A percentile compares a stretch with the other conserved stretches of the same genome.
phyloP scores from a whole-genome alignment of 2,888 invertebrate genomes.

The Aporophyla nigra region DNA sequence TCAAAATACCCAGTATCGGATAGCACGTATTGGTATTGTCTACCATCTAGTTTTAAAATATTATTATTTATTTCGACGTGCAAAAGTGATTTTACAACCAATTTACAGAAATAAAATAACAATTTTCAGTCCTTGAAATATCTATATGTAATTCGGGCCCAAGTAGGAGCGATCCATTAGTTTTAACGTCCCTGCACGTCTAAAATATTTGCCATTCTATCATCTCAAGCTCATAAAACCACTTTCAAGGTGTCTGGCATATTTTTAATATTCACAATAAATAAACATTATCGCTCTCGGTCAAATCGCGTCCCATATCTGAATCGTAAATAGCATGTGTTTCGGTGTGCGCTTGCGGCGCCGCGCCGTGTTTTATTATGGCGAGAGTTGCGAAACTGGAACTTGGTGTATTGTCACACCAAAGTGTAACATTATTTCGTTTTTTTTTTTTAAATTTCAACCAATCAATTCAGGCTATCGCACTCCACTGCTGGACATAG shows the following conservation, averaged over 20 bases:
- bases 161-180: background rate
- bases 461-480: no score
- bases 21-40: no score
- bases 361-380: constrained; percentile 71
- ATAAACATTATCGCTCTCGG: constrained; percentile 59
- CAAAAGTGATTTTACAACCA: background rate
- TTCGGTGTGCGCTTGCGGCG: constrained; percentile 66
- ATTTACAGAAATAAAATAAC: background rate
- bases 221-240: constrained; percentile 41
- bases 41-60: no score
- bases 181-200: background rate
- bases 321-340: constrained; percentile 72
- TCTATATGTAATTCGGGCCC: background rate
- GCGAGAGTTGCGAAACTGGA: constrained; percentile 71
- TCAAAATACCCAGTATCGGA: background rate
- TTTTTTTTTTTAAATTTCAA: no score
- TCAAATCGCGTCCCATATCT: constrained; percentile 66
- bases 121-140: background rate
- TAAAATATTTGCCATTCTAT: constrained; percentile 24
- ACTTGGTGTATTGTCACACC: constrained; percentile 61
- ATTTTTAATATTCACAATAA: constrained; percentile 60
- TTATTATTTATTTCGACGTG: background rate
- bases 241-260: constrained; percentile 42
- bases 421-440: constrained; percentile 44
- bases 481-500: no score